Conservation (phyloP, 2,797 vertebrate genomes). For the Siniperca scherzeri region DNA sequence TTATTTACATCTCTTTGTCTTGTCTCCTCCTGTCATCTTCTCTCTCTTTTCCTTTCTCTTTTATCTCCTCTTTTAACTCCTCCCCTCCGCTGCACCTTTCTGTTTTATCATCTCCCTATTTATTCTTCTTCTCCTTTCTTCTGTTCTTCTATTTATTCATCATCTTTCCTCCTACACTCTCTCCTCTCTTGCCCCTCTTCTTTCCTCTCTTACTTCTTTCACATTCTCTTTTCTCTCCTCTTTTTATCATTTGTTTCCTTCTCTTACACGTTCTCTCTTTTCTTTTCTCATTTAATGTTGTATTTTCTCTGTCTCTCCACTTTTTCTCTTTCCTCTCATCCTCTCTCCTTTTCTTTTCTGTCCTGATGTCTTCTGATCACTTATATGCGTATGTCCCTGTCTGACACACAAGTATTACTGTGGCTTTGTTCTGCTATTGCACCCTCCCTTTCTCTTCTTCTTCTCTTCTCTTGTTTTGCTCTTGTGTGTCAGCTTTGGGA, state of each 20-base stretch:
- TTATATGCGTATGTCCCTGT: neutral
- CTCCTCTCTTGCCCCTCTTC: neutral
- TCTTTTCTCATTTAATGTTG: neutral
- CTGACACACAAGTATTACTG: too few relatives aligned
- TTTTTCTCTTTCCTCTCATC: neutral
- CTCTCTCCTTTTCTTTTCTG: neutral
- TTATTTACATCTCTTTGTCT: slow-evolving; percentile 2
- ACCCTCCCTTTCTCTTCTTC: neutral
- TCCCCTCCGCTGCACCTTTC: slow-evolving; percentile 30
- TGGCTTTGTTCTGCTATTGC: neutral
- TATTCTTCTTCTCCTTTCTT: neutral
- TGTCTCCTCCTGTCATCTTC: neutral
- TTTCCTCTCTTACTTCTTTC: neutral
- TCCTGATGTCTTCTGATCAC: neutral
- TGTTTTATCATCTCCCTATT: neutral
- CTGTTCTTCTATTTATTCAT: neutral
- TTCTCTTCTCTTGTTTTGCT: neutral
- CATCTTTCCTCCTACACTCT: neutral
- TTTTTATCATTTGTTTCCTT: neutral
- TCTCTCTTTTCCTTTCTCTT: slow-evolving; percentile 5
- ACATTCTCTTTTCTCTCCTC: neutral
- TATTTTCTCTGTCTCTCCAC: neutral
- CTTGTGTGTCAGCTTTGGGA: neutral
- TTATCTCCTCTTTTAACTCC: slow-evolving; percentile 37
- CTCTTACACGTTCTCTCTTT: neutral